Evolutionary conservation across 2,113 vertebrate genomes (phyloP), one percentile per base, ranked within the genome.

Genomic region (Penelope pileata): DNA sequence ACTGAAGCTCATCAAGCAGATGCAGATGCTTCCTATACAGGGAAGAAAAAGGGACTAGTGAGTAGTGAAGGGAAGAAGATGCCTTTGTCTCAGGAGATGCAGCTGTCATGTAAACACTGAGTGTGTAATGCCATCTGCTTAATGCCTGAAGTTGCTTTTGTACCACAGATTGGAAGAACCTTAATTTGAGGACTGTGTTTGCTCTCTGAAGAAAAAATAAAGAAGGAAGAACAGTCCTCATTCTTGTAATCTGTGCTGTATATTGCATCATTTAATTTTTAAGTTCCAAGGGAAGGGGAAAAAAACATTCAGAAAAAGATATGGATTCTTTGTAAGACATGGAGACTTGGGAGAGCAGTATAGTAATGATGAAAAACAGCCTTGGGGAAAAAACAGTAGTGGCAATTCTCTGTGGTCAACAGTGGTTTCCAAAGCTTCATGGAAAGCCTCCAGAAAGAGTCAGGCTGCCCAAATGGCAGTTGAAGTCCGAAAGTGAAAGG

Each of bases 51-150:
- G 27, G 48, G 19, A 12, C 51, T 75, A 36, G 60, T 47, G 51
- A 68, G 47, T 64, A 75, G 83, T 0, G 12, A 76, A 75, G 69
- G 27, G 38, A 86, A 91, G 77, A 75, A 84, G 43, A 45, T 92
- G 64, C 48, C 68, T 75, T 86, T 51, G 79, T 92, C 81, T 78
- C 74, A 73, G 86, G 86, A 93, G 83, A 91, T 91, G 53, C 78
- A 96, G 81, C 83, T 96, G 58, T 75, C 80, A 7, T 16, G 69
- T 88, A 89, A 86, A 84, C 51, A 86, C 32, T 1, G 50, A 74
- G 43, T 38, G 24, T 68, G 53, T 59, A 23, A 36, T 48, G 58
- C 85, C 92, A 95, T 95, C 83, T 95, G 86, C 78, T 96, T 84
- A 86, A 70, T 86, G 53, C 83, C 58, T 89, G 51, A 89, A 82